A percentile compares a stretch with the other conserved stretches of the same genome.
phyloP scores from a whole-genome alignment of 1,140 invertebrate genomes.

The Drosophila erecta region DNA sequence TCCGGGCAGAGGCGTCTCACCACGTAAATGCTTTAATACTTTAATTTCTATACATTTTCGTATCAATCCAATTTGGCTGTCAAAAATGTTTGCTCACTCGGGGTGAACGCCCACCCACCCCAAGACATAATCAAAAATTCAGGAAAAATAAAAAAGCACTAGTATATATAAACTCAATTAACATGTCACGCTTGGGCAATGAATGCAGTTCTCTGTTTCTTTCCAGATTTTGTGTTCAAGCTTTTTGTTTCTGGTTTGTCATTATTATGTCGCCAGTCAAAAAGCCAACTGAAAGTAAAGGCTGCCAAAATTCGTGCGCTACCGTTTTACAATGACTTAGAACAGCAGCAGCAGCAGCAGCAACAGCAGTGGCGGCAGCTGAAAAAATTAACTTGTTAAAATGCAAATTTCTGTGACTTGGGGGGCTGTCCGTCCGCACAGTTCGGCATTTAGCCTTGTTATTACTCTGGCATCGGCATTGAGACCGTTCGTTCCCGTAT shows the following conservation, averaged over 20 bases:
- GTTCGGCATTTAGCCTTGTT: slow-evolving; percentile 60
- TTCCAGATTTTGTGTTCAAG: slow-evolving; percentile 22
- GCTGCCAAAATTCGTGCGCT: slow-evolving; percentile 71
- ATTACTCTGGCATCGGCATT: slow-evolving; percentile 70
- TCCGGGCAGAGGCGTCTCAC: slow-evolving; percentile 62
- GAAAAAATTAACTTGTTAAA: slow-evolving; percentile 81
- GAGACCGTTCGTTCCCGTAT: slow-evolving; percentile 67
- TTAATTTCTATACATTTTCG: slow-evolving; percentile 61
- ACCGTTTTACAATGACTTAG: slow-evolving; percentile 71
- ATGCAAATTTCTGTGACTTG: slow-evolving; percentile 74
- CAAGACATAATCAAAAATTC: slow-evolving; percentile 44
- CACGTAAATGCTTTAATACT: slow-evolving; percentile 48
- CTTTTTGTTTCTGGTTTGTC: slow-evolving; percentile 55
- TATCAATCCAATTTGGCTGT: slow-evolving; percentile 66
- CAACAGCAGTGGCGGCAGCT: slow-evolving; percentile 32
- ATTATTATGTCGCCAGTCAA: slow-evolving; percentile 80
- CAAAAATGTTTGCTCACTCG: slow-evolving; percentile 52
- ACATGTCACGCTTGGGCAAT: slow-evolving; percentile 78
- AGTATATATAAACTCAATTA: slow-evolving; percentile 60
- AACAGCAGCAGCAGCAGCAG: slow-evolving; percentile 30
- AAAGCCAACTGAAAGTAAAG: slow-evolving; percentile 74
- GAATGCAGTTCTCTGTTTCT: slow-evolving; percentile 51
- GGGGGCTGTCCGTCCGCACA: slow-evolving; percentile 47
- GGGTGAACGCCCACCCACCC: slow-evolving; percentile 73
- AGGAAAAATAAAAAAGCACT: slow-evolving; percentile 21